These are phyloP conservation scores for Notolepis coatsorum DNA, from an alignment of 2,797 vertebrate species.

Conservation along the genomic window DNA sequence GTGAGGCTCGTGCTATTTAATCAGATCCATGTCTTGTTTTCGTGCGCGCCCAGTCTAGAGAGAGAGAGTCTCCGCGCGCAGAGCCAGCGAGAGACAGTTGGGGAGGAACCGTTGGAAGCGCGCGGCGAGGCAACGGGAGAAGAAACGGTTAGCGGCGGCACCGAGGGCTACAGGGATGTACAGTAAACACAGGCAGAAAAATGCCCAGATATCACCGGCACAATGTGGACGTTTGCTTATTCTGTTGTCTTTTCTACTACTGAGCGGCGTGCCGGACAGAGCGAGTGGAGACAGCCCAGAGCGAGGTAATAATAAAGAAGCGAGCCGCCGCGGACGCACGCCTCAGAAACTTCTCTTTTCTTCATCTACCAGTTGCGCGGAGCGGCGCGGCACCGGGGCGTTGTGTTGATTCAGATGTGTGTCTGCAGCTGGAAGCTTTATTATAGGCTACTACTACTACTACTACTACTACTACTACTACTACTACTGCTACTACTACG, in stretches of 20 bases:
- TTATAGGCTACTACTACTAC: neutral
- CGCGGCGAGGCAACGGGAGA: slow-evolving; percentile 13
- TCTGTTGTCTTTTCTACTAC: slow-evolving; percentile 57
- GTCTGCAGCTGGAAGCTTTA: neutral
- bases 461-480: too few species aligned
- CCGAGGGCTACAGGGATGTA: slow-evolving; percentile 79
- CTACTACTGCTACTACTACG: neutral
- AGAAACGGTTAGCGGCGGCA: slow-evolving; percentile 57
- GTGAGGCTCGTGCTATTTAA: neutral
- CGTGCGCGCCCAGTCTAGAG: neutral
- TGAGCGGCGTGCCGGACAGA: slow-evolving; percentile 54
- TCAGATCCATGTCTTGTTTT: slow-evolving; percentile 54
- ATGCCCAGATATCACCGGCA: slow-evolving; percentile 60
- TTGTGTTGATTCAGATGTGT: fast-evolving
- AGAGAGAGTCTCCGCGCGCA: neutral
- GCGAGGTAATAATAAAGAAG: slow-evolving; percentile 66
- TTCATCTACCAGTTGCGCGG: slow-evolving; percentile 63
- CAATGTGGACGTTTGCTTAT: slow-evolving; percentile 60
- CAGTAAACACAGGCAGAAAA: slow-evolving; percentile 84
- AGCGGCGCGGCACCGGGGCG: neutral
- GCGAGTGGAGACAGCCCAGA: slow-evolving; percentile 51
- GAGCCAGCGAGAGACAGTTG: slow-evolving; percentile 38
- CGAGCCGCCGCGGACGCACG: neutral
- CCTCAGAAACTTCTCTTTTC: slow-evolving; percentile 29
- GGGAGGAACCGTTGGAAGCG: slow-evolving; percentile 36